Evolutionary conservation across 1,140 invertebrate species (phyloP).

Genomic region (Leucophenga varia): DNA sequence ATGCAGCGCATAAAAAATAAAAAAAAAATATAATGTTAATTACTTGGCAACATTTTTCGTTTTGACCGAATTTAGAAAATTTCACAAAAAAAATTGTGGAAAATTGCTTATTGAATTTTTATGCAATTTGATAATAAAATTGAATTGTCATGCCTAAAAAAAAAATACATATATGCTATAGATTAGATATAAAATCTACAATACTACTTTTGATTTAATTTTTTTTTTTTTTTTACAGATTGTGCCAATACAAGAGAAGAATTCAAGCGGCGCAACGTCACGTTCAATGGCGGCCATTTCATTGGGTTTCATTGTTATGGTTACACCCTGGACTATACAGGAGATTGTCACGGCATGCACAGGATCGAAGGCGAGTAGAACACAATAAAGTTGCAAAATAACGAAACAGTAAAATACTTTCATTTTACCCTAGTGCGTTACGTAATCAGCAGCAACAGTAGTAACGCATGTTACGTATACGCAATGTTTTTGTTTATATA

Average conservation of each 20-base stretch:
- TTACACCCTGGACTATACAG: conserved; percentile 84
- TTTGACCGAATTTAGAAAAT: no score
- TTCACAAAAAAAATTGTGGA: no score
- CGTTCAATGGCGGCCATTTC: conserved; percentile 87
- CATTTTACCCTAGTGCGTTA: conserved; percentile 7
- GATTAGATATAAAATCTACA: no score
- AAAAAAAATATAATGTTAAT: no score
- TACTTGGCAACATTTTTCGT: no score
- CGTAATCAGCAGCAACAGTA: conserved; percentile 27
- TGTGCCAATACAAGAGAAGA: conserved; percentile 67
- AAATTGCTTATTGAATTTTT: no score
- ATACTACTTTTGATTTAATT: no score
- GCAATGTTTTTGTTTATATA: no score
- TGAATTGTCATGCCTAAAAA: no score
- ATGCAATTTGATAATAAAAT: no score
- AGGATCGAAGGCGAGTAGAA: conserved; percentile 65
- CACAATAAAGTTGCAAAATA: not conserved
- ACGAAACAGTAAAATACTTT: not conserved
- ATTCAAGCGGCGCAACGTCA: conserved; percentile 75
- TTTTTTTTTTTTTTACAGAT: conserved; percentile 60
- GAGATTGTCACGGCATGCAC: conserved; percentile 86
- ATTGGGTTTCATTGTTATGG: conserved; percentile 83
- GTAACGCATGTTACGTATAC: conserved; percentile 20
- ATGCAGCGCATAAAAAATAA: no score
- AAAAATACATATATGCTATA: no score